A percentile compares a stretch with the other conserved stretches of the same genome.
phyloP scores from a whole-genome alignment of 2,888 invertebrate species.

The Allygus modestus region DNA sequence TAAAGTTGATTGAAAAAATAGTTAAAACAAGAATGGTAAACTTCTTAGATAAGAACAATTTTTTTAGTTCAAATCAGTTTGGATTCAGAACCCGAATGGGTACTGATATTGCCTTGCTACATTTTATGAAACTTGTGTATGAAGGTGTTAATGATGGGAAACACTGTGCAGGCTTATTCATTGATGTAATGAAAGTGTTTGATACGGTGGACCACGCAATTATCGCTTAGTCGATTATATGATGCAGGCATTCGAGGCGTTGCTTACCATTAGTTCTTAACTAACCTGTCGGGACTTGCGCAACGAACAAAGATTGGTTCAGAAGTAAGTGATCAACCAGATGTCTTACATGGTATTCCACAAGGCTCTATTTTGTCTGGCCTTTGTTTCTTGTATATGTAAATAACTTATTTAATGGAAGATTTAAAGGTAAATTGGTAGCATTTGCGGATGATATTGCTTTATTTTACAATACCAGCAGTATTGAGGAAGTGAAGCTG shows the following conservation, averaged over 20 bases:
- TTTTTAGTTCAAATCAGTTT: neutral
- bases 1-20: conserved; percentile 14
- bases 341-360: conserved; percentile 20
- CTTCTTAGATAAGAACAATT: no score
- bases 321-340: neutral
- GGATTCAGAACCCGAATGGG: neutral
- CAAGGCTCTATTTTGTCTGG: conserved; percentile 36
- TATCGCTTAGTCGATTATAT: neutral
- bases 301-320: neutral
- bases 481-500: neutral
- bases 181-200: conserved; percentile 27
- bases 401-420: conserved; percentile 31
- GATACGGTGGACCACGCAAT: conserved; percentile 32
- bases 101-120: neutral
- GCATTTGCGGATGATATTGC: conserved; percentile 49
- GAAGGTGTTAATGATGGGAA: neutral
- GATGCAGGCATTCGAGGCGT: conserved; percentile 12
- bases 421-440: conserved; percentile 19
- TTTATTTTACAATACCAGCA: neutral
- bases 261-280: neutral
- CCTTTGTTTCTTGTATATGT: conserved; percentile 29
- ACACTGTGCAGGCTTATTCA: neutral
- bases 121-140: neutral
- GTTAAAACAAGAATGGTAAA: no score
- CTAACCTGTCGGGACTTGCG: neutral